Conservation (phyloP, 2,888 invertebrate genomes). For the Ophion costatus region DNA sequence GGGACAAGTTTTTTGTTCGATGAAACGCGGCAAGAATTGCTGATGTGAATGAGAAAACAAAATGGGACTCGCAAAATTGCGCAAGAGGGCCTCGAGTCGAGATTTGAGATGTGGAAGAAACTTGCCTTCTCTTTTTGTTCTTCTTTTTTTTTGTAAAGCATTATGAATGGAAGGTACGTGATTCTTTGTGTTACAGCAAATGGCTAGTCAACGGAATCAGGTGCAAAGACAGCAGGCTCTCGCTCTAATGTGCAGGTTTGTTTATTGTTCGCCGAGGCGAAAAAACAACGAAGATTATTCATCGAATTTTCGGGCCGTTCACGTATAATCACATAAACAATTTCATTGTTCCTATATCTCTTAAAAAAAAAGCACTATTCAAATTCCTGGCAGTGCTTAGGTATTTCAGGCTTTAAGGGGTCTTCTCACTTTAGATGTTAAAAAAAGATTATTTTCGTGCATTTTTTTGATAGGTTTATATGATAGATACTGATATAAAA, state of each 20-base stretch:
- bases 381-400: background rate
- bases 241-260: slow-evolving; percentile 95
- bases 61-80: slow-evolving; percentile 16
- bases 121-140: slow-evolving; percentile 39
- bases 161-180: slow-evolving; percentile 82
- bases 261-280: slow-evolving; percentile 77
- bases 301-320: background rate
- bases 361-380: background rate
- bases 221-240: slow-evolving; percentile 95
- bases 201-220: slow-evolving; percentile 94
- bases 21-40: slow-evolving; percentile 70
- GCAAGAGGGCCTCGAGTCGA: slow-evolving; percentile 4
- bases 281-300: slow-evolving; percentile 5
- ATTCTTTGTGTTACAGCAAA: slow-evolving; percentile 88
- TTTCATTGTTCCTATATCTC: background rate
- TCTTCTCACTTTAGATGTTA: too few relatives aligned
- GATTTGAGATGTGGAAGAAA: slow-evolving; percentile 66
- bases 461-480: too few relatives aligned
- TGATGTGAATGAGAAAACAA: slow-evolving; percentile 26
- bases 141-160: slow-evolving; percentile 75
- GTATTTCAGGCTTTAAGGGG: background rate
- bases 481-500: too few relatives aligned
- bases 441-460: too few relatives aligned
- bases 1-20: slow-evolving; percentile 74
- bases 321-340: background rate